phyloP scores from a whole-genome alignment of 2,113 vertebrate species.

The Corvus cornix region DNA sequence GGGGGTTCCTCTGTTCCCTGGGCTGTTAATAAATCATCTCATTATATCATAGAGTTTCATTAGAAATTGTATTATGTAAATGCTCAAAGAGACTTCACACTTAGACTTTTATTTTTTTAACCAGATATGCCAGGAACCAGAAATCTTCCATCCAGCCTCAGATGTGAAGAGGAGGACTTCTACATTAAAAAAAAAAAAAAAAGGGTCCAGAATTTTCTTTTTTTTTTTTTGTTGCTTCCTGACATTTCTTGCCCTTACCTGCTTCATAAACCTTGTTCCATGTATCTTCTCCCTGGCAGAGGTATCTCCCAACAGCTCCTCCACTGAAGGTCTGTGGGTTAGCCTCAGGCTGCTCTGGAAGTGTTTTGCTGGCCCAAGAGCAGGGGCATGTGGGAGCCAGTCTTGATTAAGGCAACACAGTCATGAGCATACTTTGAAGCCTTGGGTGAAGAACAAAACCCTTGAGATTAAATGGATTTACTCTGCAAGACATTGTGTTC shows the following conservation, averaged over 20 bases:
- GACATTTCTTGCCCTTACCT: background rate
- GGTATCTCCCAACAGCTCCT: background rate
- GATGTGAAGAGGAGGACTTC: background rate
- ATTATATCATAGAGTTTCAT: background rate
- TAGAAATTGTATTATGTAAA: background rate
- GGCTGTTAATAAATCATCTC: background rate
- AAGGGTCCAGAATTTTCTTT: background rate
- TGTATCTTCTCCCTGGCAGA: fast-evolving
- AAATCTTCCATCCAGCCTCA: background rate
- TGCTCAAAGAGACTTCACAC: background rate
- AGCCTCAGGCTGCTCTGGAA: background rate
- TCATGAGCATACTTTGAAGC: background rate
- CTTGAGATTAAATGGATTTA: background rate
- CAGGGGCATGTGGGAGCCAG: background rate
- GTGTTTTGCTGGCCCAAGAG: background rate
- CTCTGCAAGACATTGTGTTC: background rate
- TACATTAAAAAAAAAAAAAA: no score
- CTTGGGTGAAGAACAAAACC: background rate
- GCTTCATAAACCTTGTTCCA: background rate
- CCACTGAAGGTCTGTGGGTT: background rate
- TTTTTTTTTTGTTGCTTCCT: background rate
- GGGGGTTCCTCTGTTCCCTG: background rate
- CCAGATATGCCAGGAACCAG: fast-evolving
- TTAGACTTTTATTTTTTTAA: background rate
- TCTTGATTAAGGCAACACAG: background rate